phyloP scores from a whole-genome alignment of 2,113 vertebrate species.

The Pachypanchax playfairii region DNA sequence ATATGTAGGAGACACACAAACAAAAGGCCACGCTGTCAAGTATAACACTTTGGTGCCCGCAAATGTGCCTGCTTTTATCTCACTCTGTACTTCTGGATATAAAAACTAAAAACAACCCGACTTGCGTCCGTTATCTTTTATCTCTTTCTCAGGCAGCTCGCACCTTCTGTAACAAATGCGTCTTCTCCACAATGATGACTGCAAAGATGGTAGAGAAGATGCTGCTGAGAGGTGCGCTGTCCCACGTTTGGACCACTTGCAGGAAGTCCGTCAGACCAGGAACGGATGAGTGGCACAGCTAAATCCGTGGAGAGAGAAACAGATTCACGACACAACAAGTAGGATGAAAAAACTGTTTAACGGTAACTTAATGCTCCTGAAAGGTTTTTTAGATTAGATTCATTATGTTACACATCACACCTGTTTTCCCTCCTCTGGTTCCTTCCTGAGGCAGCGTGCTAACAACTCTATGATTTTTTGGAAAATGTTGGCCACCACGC shows the following conservation, averaged over 20 bases:
- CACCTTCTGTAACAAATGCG: conserved; percentile 84
- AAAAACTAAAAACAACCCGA: no score
- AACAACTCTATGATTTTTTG: conserved; percentile 88
- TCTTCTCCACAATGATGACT: conserved; percentile 86
- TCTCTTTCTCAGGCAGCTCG: no score
- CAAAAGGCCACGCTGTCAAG: no score
- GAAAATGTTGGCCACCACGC: conserved; percentile 84
- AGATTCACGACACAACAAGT: background rate
- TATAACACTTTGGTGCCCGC: no score
- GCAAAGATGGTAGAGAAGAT: conserved; percentile 88
- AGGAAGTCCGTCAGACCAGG: conserved; percentile 84
- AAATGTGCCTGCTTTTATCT: no score
- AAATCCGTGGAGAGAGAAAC: conserved; percentile 1
- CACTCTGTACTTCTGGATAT: no score
- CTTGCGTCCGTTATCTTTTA: no score
- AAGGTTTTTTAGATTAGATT: background rate
- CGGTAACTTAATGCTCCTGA: background rate
- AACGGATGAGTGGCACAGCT: conserved; percentile 84
- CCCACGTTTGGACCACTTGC: conserved; percentile 76
- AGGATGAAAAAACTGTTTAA: background rate
- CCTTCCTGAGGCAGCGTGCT: conserved; percentile 76
- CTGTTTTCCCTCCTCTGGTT: conserved; percentile 83
- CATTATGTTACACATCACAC: conserved; percentile 74
- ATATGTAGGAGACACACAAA: no score
- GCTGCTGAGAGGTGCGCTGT: conserved; percentile 70